Evolutionary conservation across 2,888 invertebrate genomes (phyloP), one percentile per base, ranked within the genome.

Genomic region (Caenorhabditis japonica): DNA sequence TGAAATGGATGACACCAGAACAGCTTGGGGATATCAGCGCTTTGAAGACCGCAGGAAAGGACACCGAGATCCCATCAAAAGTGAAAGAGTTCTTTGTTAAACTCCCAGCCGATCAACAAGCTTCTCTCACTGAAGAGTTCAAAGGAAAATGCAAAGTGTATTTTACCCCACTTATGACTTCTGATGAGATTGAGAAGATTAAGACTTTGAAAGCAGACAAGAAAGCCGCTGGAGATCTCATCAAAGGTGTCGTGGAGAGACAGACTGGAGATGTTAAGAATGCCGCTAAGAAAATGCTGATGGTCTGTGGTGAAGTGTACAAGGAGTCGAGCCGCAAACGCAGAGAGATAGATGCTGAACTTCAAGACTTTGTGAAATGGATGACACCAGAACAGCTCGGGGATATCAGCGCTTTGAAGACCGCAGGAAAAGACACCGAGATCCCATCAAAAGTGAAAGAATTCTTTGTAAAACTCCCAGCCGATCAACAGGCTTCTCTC

Each of bases 361-460:
- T 77, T 60, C 55, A 60, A 30, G 75, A 72, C 10, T 77, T 75
- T 46, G 47, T 73, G 0, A 66, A 53, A 19, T 73, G 75, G 77
- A 77, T 75, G 77, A 81, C 64, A n/a, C 68, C 68, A 27, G 80
- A 80, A n/a, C 80, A 81, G 59, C 43, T 62, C 25, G 61, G 72
- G 38, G 68, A 79, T 39, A 58, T 56, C 4, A 34, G 12, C 4
- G 58, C 41, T 12, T 23, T 58, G 34, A 66, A 66, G 19, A 17
- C 47, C 4, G 43, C 60, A 13, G 60, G 62, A 62, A 62, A 52
- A 17, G 62, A 52, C 1, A 21, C 17, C 5, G 62, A 64, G 2
- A 39, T 55, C 23, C 55, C 47, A 23, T 12, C 27, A 7, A 41
- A 39, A 21, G 39, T 39, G 23, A 38, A 39, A 3, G 53, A 41